phyloP scores from a whole-genome alignment of 1,140 invertebrate species.

The Pseudomyrmex flavicornis region DNA sequence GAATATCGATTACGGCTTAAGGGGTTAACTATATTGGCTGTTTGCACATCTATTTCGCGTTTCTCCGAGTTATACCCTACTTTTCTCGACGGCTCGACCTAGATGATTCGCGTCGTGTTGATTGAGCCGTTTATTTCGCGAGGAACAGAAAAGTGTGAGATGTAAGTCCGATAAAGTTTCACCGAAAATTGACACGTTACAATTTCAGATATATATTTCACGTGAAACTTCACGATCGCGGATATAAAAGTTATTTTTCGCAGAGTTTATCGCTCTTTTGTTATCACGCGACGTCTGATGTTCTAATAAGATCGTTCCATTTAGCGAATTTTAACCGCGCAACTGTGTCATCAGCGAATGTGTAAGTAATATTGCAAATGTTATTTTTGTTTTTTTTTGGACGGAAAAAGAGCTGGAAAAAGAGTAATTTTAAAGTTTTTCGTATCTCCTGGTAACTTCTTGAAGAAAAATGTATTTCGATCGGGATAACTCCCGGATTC shows the following conservation, averaged over 20 bases:
- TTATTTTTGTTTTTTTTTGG: background rate
- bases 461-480: background rate
- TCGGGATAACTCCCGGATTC: background rate
- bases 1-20: slow-evolving; percentile 57
- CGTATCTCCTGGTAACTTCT: background rate
- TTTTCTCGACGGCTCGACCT: slow-evolving; percentile 19
- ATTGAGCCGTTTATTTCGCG: slow-evolving; percentile 11
- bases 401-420: too few species aligned
- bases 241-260: too few species aligned
- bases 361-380: background rate
- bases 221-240: too few species aligned
- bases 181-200: too few species aligned
- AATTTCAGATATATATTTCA: too few species aligned
- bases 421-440: background rate
- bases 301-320: too few species aligned
- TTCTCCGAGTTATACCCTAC: slow-evolving; percentile 37
- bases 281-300: too few species aligned
- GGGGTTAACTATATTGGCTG: slow-evolving; percentile 43
- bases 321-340: background rate
- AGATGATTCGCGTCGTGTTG: slow-evolving; percentile 20
- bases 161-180: background rate
- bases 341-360: background rate
- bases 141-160: background rate
- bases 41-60: slow-evolving; percentile 53
- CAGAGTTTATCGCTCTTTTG: too few species aligned